Percentiles rank a stretch among this genome's conserved stretches.
These are phyloP conservation scores for Arvicanthis niloticus DNA, from an alignment of 2,113 vertebrate species.

Conservation along the genomic window DNA sequence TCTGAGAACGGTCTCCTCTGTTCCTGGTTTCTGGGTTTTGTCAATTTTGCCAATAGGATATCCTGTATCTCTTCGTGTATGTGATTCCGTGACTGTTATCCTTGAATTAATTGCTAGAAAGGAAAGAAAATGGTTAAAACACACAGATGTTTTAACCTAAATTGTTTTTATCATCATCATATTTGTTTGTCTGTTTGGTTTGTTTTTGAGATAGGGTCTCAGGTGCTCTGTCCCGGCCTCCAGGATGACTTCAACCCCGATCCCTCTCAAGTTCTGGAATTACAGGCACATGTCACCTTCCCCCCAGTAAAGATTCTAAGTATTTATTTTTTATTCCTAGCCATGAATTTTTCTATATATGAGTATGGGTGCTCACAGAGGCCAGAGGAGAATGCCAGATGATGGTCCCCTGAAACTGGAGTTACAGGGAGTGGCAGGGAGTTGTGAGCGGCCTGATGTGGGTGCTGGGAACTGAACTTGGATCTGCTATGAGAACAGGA, in stretches of 20 bases:
- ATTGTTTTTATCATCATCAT: too few relatives aligned
- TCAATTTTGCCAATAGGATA: neutral
- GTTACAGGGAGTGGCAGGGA: neutral
- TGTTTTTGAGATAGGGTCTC: neutral
- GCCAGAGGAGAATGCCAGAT: neutral
- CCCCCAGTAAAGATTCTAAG: neutral
- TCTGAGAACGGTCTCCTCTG: neutral
- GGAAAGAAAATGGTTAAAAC: neutral
- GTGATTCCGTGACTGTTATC: neutral
- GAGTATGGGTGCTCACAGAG: neutral
- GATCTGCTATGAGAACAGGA: too few relatives aligned
- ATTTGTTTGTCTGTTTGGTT: neutral
- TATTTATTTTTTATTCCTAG: neutral
- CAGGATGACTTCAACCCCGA: neutral
- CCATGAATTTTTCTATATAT: neutral
- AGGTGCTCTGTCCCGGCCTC: neutral
- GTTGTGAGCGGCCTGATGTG: neutral
- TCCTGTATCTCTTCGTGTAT: neutral
- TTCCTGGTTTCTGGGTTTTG: neutral
- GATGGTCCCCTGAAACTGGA: neutral
- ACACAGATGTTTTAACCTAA: neutral
- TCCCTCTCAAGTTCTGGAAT: neutral
- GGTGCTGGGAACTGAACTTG: neutral
- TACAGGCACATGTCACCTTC: neutral
- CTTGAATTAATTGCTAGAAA: conserved; percentile 6